Evolutionary conservation across 2,888 invertebrate species (phyloP).

Genomic region (Leucozona laternaria): DNA sequence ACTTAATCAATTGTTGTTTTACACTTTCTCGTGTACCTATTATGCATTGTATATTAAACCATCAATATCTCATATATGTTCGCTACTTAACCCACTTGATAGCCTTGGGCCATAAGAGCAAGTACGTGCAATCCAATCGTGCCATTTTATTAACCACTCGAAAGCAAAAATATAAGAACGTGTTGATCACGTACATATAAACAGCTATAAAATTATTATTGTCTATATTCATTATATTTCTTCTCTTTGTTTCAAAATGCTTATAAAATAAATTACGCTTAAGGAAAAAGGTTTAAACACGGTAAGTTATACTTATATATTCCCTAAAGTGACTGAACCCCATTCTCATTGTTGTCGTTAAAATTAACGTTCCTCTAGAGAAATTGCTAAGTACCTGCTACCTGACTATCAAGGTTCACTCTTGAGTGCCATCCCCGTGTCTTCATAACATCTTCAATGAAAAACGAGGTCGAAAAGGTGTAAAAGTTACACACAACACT

Average conservation of each 20-base stretch:
- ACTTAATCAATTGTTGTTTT: too few species aligned
- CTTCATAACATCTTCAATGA: conserved; percentile 58
- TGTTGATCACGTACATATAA: conserved; percentile 15
- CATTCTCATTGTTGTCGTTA: conserved; percentile 73
- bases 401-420: conserved; percentile 74
- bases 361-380: conserved; percentile 75
- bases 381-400: conserved; percentile 76
- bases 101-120: too few species aligned
- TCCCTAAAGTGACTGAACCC: conserved; percentile 67
- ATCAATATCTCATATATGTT: too few species aligned
- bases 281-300: conserved; percentile 30
- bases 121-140: too few species aligned
- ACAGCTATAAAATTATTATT: conserved; percentile 28
- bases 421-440: conserved; percentile 66
- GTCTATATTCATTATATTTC: conserved; percentile 38
- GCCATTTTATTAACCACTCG: too few species aligned
- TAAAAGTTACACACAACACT: conserved; percentile 74
- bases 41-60: too few species aligned
- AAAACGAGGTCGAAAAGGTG: conserved; percentile 75
- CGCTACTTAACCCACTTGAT: too few species aligned
- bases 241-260: conserved; percentile 32
- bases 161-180: neutral
- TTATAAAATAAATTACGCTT: conserved; percentile 41
- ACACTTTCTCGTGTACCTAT: too few species aligned
- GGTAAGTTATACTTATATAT: conserved; percentile 30